phyloP scores from a whole-genome alignment of 2,797 vertebrate species.

The Pogonophryne albipinna region DNA sequence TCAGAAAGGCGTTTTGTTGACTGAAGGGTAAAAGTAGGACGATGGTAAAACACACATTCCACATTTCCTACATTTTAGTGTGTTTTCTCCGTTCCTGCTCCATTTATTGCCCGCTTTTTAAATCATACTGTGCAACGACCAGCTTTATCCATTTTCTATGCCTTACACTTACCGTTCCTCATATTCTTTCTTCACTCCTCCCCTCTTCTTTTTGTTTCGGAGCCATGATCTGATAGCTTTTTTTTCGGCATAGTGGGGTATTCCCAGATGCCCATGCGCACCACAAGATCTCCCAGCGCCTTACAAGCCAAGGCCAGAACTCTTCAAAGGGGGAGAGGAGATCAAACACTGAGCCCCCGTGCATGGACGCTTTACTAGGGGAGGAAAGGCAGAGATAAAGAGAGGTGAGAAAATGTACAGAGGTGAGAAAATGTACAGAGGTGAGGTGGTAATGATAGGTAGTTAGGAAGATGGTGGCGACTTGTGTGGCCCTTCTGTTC shows the following conservation, averaged over 20 bases:
- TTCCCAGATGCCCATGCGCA: constrained; percentile 41
- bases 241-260: constrained; percentile 51
- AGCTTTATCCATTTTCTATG: not conserved
- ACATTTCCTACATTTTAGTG: constrained; percentile 27
- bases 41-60: constrained; percentile 33
- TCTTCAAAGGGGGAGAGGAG: constrained; percentile 39
- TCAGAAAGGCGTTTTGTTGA: constrained; percentile 41
- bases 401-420: constrained; percentile 6
- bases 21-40: constrained; percentile 26
- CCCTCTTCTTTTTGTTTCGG: constrained; percentile 6
- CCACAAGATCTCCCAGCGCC: constrained; percentile 40
- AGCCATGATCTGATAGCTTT: constrained; percentile 54
- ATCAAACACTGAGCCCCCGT: constrained; percentile 43
- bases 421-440: constrained; percentile 14
- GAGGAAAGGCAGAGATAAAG: constrained; percentile 4
- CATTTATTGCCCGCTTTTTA: constrained; percentile 10
- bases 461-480: constrained; percentile 5
- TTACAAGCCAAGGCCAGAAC: constrained; percentile 24
- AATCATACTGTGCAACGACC: not conserved
- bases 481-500: constrained; percentile 4
- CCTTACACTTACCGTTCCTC: too few species aligned
- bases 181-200: not conserved
- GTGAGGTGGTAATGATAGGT: constrained; percentile 30
- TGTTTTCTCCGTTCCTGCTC: not conserved
- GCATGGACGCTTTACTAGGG: not conserved